Percentiles rank a stretch among this genome's conserved stretches.
Evolutionary conservation across 2,888 invertebrate genomes (phyloP).

Genomic region (Meloe dianella): DNA sequence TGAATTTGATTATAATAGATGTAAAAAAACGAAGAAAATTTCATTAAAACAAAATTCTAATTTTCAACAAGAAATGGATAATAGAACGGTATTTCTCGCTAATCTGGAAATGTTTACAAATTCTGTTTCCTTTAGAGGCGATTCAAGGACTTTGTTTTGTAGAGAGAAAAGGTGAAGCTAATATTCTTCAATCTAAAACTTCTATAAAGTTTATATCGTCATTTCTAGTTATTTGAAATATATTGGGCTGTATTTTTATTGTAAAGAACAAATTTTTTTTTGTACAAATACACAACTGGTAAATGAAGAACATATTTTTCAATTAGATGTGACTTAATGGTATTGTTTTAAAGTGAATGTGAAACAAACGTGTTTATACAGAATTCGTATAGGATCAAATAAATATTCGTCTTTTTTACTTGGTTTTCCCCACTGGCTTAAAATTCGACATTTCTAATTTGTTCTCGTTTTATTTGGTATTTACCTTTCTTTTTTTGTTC

Average conservation of each 20-base stretch:
- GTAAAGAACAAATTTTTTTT: neutral
- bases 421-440: neutral
- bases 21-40: too few species aligned
- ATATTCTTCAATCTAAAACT: conserved; percentile 21
- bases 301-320: neutral
- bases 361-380: neutral
- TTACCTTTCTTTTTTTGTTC: too few species aligned
- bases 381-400: neutral
- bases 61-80: too few species aligned
- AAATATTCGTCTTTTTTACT: neutral
- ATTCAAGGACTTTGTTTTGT: too few species aligned
- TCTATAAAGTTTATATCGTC: conserved; percentile 23
- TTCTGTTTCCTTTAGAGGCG: too few species aligned
- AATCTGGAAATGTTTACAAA: too few species aligned
- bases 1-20: too few species aligned
- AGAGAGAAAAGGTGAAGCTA: too few species aligned
- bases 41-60: too few species aligned
- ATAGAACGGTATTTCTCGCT: too few species aligned
- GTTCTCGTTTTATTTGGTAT: neutral
- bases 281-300: neutral
- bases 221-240: conserved; percentile 26
- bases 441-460: neutral
- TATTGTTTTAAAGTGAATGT: neutral
- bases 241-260: neutral
- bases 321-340: neutral